A percentile compares a stretch with the other conserved stretches of the same genome.
Conservation (phyloP, 2,113 vertebrate genomes). For the Pomatorhinus ruficollis region DNA sequence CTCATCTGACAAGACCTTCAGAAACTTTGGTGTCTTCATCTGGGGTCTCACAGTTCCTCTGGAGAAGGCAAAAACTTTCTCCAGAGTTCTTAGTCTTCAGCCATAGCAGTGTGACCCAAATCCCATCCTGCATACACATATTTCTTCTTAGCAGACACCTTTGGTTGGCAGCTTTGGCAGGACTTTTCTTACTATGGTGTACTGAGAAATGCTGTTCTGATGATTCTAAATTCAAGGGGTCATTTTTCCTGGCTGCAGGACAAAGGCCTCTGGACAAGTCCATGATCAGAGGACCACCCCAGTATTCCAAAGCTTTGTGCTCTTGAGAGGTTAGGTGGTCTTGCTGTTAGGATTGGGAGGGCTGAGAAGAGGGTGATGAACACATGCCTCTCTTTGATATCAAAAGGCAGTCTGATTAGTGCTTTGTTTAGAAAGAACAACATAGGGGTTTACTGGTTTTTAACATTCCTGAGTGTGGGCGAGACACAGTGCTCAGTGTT, state of each 20-base stretch:
- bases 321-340: not conserved
- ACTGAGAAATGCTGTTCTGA: not conserved
- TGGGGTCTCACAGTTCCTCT: fast-evolving
- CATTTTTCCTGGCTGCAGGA: not conserved
- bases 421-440: not conserved
- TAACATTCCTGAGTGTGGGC: not conserved
- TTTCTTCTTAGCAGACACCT: not conserved
- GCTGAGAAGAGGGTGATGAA: not conserved
- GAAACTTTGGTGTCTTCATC: not conserved
- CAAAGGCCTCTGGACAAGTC: not conserved
- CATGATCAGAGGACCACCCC: fast-evolving
- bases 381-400: not conserved
- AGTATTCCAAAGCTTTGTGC: not conserved
- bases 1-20: not conserved
- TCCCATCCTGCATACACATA: no score
- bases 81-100: not conserved
- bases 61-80: not conserved
- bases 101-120: not conserved
- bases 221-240: not conserved
- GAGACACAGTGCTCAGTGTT: not conserved
- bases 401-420: not conserved
- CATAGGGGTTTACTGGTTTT: not conserved
- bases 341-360: not conserved
- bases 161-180: not conserved
- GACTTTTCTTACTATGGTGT: not conserved